A percentile compares a stretch with the other conserved stretches of the same genome.
phyloP scores from a whole-genome alignment of 2,113 vertebrate species.

The Entosphenus tridentatus region DNA sequence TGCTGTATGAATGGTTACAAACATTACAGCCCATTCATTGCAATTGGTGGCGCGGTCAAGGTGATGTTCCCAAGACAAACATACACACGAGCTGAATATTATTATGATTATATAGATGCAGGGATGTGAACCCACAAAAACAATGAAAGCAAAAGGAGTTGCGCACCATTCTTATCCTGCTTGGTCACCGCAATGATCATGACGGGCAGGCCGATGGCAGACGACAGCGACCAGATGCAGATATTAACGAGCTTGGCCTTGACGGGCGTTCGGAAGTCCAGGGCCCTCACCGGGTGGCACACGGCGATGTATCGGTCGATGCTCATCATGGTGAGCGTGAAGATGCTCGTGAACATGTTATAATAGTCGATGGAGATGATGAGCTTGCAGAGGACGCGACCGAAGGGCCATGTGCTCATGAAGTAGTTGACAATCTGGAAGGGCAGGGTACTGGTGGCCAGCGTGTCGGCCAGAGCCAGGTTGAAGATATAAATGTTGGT shows the following conservation, averaged over 20 bases:
- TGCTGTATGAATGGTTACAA: too few relatives aligned
- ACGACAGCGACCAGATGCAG: conserved; percentile 95
- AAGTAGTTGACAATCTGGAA: conserved; percentile 95
- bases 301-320: conserved; percentile 91
- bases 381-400: conserved; percentile 69
- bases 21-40: too few relatives aligned
- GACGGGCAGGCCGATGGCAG: conserved; percentile 87
- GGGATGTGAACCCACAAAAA: too few relatives aligned
- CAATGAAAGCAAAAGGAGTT: too few relatives aligned
- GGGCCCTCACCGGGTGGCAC: conserved; percentile 81
- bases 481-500: conserved; percentile 99
- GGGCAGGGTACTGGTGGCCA: conserved; percentile 82
- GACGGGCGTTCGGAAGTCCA: conserved; percentile 78
- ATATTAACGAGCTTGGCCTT: conserved; percentile 96
- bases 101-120: too few relatives aligned
- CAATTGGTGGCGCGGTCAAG: too few relatives aligned
- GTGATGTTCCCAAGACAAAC: too few relatives aligned
- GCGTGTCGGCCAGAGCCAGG: conserved; percentile 70
- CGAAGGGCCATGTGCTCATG: conserved; percentile 93
- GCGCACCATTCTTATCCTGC: conserved; percentile 16
- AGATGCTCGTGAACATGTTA: conserved; percentile 99
- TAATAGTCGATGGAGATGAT: conserved; percentile 96
- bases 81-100: too few relatives aligned
- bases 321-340: conserved; percentile 95
- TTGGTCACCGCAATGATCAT: conserved; percentile 85